phyloP scores from a whole-genome alignment of 2,113 vertebrate genomes.

The Antennarius striatus region DNA sequence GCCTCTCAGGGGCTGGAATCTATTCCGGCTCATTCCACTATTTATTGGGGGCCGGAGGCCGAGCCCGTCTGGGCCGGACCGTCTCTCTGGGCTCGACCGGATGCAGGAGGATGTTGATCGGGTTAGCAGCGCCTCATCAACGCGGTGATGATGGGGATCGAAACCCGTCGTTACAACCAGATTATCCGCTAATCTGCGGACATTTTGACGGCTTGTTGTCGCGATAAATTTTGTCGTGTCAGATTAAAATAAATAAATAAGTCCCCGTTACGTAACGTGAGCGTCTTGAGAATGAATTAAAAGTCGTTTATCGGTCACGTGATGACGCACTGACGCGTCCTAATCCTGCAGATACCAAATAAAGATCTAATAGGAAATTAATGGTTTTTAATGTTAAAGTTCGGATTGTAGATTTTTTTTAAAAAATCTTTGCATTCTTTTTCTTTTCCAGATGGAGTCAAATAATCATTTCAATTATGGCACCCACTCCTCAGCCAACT shows the following conservation, averaged over 20 bases:
- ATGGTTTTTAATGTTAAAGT: no score
- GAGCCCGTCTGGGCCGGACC: conserved; percentile 16
- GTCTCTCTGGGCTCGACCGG: neutral
- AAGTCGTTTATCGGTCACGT: neutral
- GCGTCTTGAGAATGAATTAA: conserved; percentile 19
- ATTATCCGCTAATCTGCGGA: conserved; percentile 62
- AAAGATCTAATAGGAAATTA: no score
- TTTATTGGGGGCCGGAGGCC: neutral
- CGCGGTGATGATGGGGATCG: conserved; percentile 50
- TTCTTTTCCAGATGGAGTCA: conserved; percentile 85
- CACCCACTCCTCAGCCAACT: conserved; percentile 90
- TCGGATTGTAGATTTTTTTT: neutral
- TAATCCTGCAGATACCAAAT: no score
- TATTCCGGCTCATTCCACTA: conserved; percentile 2
- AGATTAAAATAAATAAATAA: conserved; percentile 1
- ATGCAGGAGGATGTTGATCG: conserved; percentile 30
- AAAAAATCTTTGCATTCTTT: neutral
- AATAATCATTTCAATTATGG: conserved; percentile 93
- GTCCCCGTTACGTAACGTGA: neutral
- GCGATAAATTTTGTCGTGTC: conserved; percentile 46
- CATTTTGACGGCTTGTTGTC: conserved; percentile 68
- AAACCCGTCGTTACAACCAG: conserved; percentile 31
- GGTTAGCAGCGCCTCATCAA: conserved; percentile 63
- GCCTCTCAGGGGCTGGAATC: conserved; percentile 20
- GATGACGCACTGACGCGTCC: no score